Percentiles rank a stretch among this genome's conserved stretches.
phyloP scores from a whole-genome alignment of 2,797 vertebrate species.

The Tragopan temminckii region DNA sequence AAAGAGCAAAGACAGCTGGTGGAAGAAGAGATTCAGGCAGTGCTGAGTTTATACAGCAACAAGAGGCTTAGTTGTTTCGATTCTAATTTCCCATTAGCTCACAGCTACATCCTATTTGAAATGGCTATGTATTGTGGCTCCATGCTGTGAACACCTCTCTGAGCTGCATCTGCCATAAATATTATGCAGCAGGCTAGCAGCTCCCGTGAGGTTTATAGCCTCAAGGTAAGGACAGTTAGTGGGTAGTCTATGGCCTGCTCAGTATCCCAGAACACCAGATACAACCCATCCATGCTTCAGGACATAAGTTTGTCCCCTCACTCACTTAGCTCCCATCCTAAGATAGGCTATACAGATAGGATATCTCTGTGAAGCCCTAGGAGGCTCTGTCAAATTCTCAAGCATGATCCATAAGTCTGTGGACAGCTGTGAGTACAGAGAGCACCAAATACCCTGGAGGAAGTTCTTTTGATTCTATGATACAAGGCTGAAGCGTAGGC shows the following conservation, averaged over 20 bases:
- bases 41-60: background rate
- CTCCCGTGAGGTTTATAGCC: background rate
- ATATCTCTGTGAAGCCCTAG: background rate
- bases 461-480: background rate
- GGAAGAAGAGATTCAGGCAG: background rate
- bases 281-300: background rate
- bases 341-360: background rate
- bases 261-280: background rate
- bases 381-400: background rate
- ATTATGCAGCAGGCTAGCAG: background rate
- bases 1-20: background rate
- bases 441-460: background rate
- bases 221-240: background rate
- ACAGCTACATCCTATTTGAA: background rate
- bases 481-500: background rate
- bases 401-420: background rate
- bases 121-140: background rate
- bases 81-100: background rate
- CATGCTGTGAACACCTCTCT: background rate
- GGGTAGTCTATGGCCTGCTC: background rate
- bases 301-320: background rate
- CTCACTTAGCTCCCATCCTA: background rate
- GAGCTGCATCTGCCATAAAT: background rate
- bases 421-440: accelerated
- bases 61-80: background rate